Evolutionary conservation across 2,797 vertebrate genomes (phyloP).

Genomic region (Poecilia wingei): DNA sequence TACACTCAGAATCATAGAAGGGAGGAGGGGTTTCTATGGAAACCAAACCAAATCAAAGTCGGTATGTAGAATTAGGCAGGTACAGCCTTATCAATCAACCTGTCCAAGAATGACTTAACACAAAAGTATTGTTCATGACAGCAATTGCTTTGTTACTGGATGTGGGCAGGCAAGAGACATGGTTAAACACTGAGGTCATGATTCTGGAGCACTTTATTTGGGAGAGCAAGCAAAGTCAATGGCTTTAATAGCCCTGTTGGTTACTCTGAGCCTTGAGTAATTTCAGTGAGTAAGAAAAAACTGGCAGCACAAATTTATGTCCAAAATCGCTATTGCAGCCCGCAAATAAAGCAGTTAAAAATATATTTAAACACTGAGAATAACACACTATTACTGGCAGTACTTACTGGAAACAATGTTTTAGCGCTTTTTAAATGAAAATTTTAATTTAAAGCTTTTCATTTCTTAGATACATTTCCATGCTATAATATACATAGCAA

Average conservation of each 20-base stretch:
- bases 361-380: background rate
- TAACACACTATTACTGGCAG: background rate
- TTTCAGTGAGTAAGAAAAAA: background rate
- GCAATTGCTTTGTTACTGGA: background rate
- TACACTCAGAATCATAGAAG: background rate
- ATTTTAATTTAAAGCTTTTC: background rate
- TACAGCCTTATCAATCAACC: background rate
- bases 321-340: too few species aligned
- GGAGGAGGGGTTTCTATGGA: background rate
- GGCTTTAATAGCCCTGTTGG: background rate
- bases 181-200: background rate
- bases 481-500: slow-evolving; percentile 2
- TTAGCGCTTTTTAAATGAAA: background rate
- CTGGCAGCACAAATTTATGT: background rate
- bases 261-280: background rate
- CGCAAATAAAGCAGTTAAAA: background rate
- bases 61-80: background rate
- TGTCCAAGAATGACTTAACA: background rate
- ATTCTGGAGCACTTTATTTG: background rate
- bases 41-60: background rate
- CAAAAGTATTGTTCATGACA: background rate
- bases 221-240: background rate
- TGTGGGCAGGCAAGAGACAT: background rate
- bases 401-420: background rate
- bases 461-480: background rate